phyloP scores from a whole-genome alignment of 2,113 vertebrate genomes.

The Colinus virginianus region DNA sequence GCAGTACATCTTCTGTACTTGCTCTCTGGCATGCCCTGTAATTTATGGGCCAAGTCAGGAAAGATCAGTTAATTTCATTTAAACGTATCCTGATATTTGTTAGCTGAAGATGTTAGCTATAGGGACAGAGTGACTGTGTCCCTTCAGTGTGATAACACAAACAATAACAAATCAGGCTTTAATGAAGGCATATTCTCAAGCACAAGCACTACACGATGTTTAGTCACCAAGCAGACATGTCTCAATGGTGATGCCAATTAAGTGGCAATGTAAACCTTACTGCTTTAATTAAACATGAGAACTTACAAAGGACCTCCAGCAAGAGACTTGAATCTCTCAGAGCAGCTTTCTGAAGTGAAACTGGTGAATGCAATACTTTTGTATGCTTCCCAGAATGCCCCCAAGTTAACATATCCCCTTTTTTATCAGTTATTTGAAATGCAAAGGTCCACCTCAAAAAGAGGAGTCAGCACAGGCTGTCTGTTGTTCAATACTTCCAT shows the following conservation, averaged over 20 bases:
- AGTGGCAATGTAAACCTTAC: conserved; percentile 42
- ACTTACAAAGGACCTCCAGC: conserved; percentile 53
- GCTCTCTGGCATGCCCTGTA: not conserved
- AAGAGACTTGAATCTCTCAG: conserved; percentile 21
- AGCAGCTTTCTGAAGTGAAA: conserved; percentile 24
- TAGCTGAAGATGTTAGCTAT: not conserved
- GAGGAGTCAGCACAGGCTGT: not conserved
- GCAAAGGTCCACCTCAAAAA: not conserved
- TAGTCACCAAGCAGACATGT: conserved; percentile 20
- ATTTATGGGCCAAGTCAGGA: not conserved
- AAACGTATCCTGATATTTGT: not conserved
- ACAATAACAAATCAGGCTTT: conserved; percentile 26
- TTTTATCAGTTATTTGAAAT: conserved; percentile 9
- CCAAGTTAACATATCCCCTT: conserved; percentile 24
- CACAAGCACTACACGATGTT: conserved; percentile 1
- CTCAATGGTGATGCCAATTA: conserved; percentile 65
- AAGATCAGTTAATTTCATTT: not conserved
- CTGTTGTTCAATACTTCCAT: conserved; percentile 25
- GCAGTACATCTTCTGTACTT: not conserved
- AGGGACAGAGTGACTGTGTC: not conserved
- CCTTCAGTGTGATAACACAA: not conserved
- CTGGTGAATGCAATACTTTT: not conserved
- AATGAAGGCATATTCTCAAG: conserved; percentile 6
- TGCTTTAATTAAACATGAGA: conserved; percentile 69
- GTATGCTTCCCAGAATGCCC: conserved; percentile 11